phyloP scores from a whole-genome alignment of 53 echinoderm and acorn worm species.

The Antedon mediterranea region DNA sequence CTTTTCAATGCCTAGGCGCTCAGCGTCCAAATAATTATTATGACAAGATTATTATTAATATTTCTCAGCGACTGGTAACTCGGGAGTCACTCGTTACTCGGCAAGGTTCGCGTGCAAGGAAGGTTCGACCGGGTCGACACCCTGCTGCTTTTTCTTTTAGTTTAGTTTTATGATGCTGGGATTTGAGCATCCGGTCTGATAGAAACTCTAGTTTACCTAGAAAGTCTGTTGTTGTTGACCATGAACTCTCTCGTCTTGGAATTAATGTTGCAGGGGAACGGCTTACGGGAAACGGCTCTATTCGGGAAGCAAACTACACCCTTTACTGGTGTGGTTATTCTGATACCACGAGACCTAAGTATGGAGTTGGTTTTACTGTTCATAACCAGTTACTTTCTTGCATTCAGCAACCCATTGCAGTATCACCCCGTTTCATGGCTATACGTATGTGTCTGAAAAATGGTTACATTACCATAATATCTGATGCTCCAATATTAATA shows the following conservation, averaged over 20 bases:
- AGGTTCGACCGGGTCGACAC: constrained; percentile 6
- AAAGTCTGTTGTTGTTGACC: constrained; percentile 10
- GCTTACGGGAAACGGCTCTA: background rate
- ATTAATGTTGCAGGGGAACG: constrained; percentile 4
- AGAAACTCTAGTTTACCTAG: background rate
- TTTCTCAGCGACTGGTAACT: background rate
- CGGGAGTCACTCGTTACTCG: constrained; percentile 9
- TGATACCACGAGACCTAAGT: constrained; percentile 6
- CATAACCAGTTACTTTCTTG: background rate
- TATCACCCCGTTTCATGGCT: too few species aligned
- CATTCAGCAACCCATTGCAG: too few species aligned
- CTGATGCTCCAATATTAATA: background rate
- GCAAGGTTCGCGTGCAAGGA: constrained; percentile 18
- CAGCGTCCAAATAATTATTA: background rate
- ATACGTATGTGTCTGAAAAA: too few species aligned
- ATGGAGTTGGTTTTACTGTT: constrained; percentile 8
- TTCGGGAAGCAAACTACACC: constrained; percentile 9
- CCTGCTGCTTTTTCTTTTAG: constrained; percentile 11
- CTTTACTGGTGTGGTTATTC: constrained; percentile 8
- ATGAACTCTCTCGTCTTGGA: constrained; percentile 9
- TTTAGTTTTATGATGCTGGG: too few species aligned
- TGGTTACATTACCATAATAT: too few species aligned
- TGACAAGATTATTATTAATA: constrained; percentile 1
- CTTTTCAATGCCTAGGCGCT: constrained; percentile 1
- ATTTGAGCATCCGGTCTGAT: constrained; percentile 2